Evolutionary conservation across 2,888 invertebrate species (phyloP).

Genomic region (Drosophila neotestacea): DNA sequence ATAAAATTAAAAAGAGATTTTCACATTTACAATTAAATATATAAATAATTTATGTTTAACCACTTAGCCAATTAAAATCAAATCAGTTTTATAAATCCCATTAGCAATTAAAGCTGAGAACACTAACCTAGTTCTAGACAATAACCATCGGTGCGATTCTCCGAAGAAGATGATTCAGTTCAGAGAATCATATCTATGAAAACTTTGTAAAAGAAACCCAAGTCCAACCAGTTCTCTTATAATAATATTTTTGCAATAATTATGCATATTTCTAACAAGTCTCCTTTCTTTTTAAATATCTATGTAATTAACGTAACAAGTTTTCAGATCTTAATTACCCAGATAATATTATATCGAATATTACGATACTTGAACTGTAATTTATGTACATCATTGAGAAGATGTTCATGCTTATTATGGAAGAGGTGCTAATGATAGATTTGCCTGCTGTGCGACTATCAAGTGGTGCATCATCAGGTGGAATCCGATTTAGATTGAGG

Average conservation of each 20-base stretch:
- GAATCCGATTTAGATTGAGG: conserved; percentile 15
- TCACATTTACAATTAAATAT: too few species aligned
- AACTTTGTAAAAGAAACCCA: background rate
- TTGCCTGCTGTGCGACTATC: conserved; percentile 41
- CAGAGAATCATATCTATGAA: too few species aligned
- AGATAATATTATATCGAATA: conserved; percentile 6
- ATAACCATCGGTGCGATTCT: too few species aligned
- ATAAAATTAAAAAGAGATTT: too few species aligned
- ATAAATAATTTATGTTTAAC: too few species aligned
- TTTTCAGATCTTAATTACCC: background rate
- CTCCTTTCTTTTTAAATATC: too few species aligned
- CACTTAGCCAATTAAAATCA: too few species aligned
- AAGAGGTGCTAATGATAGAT: conserved; percentile 49
- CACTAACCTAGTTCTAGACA: too few species aligned
- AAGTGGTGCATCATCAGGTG: conserved; percentile 58
- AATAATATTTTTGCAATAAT: background rate
- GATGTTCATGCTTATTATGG: conserved; percentile 18
- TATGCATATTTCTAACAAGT: too few species aligned
- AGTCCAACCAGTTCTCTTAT: background rate
- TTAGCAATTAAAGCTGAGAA: too few species aligned
- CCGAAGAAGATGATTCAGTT: too few species aligned
- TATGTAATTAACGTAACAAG: background rate
- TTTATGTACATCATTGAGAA: conserved; percentile 11
- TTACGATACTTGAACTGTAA: background rate
- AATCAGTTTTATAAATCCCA: too few species aligned